Evolutionary conservation across 2,113 vertebrate genomes (phyloP).

Genomic region (Sinosuthora webbiana): DNA sequence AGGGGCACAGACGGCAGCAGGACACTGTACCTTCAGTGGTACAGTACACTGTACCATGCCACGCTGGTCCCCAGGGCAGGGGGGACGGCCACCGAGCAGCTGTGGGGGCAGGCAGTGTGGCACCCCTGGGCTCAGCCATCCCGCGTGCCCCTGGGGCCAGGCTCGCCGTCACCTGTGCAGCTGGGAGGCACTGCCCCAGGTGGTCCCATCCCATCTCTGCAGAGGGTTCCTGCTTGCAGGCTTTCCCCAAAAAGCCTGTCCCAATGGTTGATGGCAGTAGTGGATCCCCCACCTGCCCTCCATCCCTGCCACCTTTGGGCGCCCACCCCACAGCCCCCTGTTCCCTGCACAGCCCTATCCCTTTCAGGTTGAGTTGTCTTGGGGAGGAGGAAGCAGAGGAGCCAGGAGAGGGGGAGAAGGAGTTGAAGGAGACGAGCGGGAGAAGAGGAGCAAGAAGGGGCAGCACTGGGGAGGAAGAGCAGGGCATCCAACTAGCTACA

Average conservation of each 20-base stretch:
- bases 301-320: neutral
- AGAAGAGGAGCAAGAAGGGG: conserved; percentile 2
- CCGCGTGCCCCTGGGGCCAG: neutral
- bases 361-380: conserved; percentile 80
- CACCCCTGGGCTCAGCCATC: neutral
- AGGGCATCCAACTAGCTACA: conserved; percentile 51
- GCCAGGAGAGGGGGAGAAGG: neutral
- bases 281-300: neutral
- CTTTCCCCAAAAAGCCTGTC: neutral
- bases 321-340: neutral
- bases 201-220: neutral
- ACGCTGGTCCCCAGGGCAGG: neutral
- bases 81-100: neutral
- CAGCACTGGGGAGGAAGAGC: conserved; percentile 19
- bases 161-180: accelerated
- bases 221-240: neutral
- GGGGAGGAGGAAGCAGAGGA: conserved; percentile 45
- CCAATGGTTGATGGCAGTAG: neutral
- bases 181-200: neutral
- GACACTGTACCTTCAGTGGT: neutral
- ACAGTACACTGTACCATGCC: neutral
- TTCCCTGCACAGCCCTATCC: conserved; percentile 62
- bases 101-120: neutral
- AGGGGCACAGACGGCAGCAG: accelerated
- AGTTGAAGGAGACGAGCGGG: neutral